phyloP scores from a whole-genome alignment of 2,113 vertebrate genomes.

The Chrysochloris asiatica region DNA sequence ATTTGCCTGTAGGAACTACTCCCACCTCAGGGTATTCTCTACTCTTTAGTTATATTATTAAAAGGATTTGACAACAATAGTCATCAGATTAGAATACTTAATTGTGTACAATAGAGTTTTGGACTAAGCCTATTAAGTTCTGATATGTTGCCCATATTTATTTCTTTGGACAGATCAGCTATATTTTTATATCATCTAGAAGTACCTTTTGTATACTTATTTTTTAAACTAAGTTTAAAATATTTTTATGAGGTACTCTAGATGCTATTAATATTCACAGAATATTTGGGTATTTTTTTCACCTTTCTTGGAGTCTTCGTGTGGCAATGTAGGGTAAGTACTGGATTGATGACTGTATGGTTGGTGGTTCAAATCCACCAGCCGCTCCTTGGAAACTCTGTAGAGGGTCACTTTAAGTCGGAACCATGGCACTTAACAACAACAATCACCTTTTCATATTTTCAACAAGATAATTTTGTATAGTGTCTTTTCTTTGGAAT shows the following conservation, averaged over 20 bases:
- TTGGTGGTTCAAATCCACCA: too few relatives aligned
- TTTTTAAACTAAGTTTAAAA: constrained; percentile 31
- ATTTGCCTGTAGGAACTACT: neutral
- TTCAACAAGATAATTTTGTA: neutral
- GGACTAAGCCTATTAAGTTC: neutral
- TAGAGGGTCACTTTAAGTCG: too few relatives aligned
- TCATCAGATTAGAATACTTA: neutral
- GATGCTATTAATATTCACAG: constrained; percentile 29
- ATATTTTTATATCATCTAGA: neutral
- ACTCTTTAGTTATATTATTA: constrained; percentile 33
- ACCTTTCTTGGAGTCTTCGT: too few relatives aligned
- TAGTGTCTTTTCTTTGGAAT: neutral
- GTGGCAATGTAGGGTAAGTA: too few relatives aligned
- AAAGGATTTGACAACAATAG: constrained; percentile 2
- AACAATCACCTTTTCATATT: too few relatives aligned
- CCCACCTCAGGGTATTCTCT: neutral
- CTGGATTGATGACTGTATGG: too few relatives aligned
- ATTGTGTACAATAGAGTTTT: neutral
- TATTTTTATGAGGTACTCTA: constrained; percentile 14
- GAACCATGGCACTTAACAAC: too few relatives aligned
- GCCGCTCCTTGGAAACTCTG: too few relatives aligned
- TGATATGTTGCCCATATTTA: neutral
- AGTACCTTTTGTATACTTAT: neutral
- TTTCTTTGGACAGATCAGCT: neutral
- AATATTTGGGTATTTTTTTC: too few relatives aligned